Evolutionary conservation across 2,113 vertebrate genomes (phyloP), one percentile per base, ranked within the genome.

Genomic region (Bostrychus sinensis): DNA sequence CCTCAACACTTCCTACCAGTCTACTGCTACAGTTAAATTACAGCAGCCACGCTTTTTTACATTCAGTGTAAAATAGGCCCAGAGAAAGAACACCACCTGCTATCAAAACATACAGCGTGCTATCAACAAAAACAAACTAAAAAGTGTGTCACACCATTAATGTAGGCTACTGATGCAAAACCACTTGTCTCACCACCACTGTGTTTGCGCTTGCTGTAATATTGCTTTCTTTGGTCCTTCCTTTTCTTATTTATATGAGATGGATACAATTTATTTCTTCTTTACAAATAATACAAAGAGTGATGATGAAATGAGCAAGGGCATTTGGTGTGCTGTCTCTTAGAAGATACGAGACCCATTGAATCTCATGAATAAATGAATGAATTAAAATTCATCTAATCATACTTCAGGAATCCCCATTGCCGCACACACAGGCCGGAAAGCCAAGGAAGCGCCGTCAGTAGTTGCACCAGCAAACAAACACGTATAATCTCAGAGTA

Each of bases 341-440:
- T 69, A 64, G 76, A 87, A 86, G 83, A 84, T 84, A 88, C 70
- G 62, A 83, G 80, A 76, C 41, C 78, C 75, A 87, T 84, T 88
- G 85, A 88, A 90, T 88, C 80, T 86, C 78, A 87, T 89, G 85
- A 92, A 90, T 89, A 89, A 88, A 92, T 91, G 86, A 88, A 91
- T 90, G 84, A 86, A 90, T 91, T 90, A 87, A 91, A 91, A 87
- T 82, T 72, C 72, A 87, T 90, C 86, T 87, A 90, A 89, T 90
- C 87, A 88, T 85, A 83, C 86, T 81, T 83, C 72, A 86, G 88
- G 89, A 90, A 83, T 64, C 50, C 66, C 72, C 59, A 42, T 41
- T 23, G 5, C 23, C 45, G 32, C 41, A 69, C 36, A 62, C 55
- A 56, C 34, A 45, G 17, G 55, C 58, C 60, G 48, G 46, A 84